A percentile compares a stretch with the other conserved stretches of the same genome.
These are phyloP conservation scores for Ostrea denselamellosa DNA, from an alignment of 1,140 invertebrate genomes.

Conservation along the genomic window DNA sequence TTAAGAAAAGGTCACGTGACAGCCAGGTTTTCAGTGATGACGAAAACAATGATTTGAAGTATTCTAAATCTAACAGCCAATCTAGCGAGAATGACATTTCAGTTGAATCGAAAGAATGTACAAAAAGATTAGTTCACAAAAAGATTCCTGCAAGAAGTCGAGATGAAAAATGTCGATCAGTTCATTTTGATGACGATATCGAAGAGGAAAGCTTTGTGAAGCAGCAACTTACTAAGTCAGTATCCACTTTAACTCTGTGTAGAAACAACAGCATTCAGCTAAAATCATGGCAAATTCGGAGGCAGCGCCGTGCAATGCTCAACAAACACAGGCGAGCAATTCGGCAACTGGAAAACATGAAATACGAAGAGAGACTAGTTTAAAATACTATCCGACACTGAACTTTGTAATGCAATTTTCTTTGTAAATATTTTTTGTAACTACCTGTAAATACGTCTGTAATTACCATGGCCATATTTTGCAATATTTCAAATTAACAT, in stretches of 20 bases:
- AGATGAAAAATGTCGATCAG: constrained; percentile 29
- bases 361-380: constrained; percentile 41
- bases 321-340: constrained; percentile 45
- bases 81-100: neutral
- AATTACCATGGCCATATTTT: neutral
- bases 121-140: neutral
- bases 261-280: constrained; percentile 41
- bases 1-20: constrained; percentile 35
- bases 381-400: neutral
- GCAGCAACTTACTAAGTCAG: constrained; percentile 37
- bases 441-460: neutral
- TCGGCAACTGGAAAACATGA: constrained; percentile 31
- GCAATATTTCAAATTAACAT: neutral
- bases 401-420: too few species aligned
- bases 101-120: neutral
- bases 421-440: neutral
- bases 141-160: neutral
- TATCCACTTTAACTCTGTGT: constrained; percentile 35
- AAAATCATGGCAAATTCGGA: constrained; percentile 49
- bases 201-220: constrained; percentile 25
- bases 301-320: constrained; percentile 44
- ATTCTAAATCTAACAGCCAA: constrained; percentile 8
- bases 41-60: constrained; percentile 20
- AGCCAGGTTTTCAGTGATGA: constrained; percentile 24
- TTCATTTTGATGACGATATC: constrained; percentile 30